phyloP scores from a whole-genome alignment of 30 jellyfish, hydroid and myxozoan genomes.

The Aurelia aurita complex sp. Pacific region DNA sequence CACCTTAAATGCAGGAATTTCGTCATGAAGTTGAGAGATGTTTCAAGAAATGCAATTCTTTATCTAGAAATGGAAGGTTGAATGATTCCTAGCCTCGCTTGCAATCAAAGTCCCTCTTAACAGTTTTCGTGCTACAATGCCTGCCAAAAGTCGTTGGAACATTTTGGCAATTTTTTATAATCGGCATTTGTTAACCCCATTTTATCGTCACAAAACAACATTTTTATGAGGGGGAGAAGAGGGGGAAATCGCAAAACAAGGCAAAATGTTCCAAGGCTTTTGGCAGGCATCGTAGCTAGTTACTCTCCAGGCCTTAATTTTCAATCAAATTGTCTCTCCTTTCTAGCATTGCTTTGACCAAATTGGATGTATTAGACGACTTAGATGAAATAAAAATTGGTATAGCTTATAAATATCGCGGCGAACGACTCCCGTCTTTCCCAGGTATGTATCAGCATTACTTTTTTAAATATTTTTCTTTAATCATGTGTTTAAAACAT shows the following conservation, averaged over 20 bases:
- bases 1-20: too few species aligned
- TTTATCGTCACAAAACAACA: too few species aligned
- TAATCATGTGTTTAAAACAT: too few species aligned
- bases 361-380: constrained; percentile 96
- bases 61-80: too few species aligned
- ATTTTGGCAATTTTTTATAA: background rate
- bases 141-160: background rate
- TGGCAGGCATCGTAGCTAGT: background rate
- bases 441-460: constrained; percentile 79
- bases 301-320: background rate
- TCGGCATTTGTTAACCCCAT: background rate
- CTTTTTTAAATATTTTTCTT: too few species aligned
- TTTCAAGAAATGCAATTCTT: too few species aligned
- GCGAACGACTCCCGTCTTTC: constrained; percentile 77
- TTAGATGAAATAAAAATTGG: constrained; percentile 88
- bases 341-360: constrained; percentile 93
- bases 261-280: too few species aligned
- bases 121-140: background rate
- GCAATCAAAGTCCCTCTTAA: background rate
- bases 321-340: background rate
- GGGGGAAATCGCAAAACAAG: too few species aligned
- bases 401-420: constrained; percentile 76
- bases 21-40: too few species aligned
- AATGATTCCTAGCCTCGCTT: too few species aligned
- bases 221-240: too few species aligned